Evolutionary conservation across 2,113 vertebrate genomes (phyloP).

Genomic region (Alethe diademata): DNA sequence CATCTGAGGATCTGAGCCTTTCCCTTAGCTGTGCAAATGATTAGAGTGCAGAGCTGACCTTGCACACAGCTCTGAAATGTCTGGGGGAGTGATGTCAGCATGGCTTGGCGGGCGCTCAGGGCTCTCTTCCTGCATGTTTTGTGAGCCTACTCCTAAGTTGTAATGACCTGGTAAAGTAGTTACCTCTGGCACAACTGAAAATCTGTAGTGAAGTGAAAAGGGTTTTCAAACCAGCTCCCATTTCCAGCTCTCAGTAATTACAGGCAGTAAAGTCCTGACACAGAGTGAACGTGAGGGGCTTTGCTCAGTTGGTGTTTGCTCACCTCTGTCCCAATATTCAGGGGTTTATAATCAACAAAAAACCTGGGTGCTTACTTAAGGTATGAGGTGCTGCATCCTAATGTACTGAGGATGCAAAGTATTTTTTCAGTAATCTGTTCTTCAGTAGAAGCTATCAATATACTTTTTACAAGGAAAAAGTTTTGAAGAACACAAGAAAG

Average conservation of each 20-base stretch:
- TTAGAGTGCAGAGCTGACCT: neutral
- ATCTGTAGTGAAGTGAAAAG: neutral
- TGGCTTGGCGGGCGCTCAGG: neutral
- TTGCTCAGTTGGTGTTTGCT: neutral
- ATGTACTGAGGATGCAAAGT: neutral
- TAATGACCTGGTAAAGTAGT: constrained; percentile 1
- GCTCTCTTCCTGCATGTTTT: neutral
- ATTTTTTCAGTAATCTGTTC: neutral
- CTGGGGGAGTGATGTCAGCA: neutral
- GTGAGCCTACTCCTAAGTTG: neutral
- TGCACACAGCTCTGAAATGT: neutral
- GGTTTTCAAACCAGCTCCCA: neutral
- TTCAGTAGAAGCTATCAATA: fast-evolving
- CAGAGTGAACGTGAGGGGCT: neutral
- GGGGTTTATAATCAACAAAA: neutral
- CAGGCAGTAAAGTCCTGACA: neutral
- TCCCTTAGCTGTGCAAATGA: neutral
- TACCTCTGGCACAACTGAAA: neutral
- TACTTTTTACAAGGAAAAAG: neutral
- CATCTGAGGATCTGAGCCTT: neutral
- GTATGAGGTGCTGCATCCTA: neutral
- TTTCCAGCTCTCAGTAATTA: neutral
- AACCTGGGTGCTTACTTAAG: neutral
- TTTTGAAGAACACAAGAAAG: neutral
- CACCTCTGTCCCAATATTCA: neutral